Percentiles rank a stretch among this genome's conserved stretches.
phyloP scores from a whole-genome alignment of 2,797 vertebrate species.

The Poecilia velifera region DNA sequence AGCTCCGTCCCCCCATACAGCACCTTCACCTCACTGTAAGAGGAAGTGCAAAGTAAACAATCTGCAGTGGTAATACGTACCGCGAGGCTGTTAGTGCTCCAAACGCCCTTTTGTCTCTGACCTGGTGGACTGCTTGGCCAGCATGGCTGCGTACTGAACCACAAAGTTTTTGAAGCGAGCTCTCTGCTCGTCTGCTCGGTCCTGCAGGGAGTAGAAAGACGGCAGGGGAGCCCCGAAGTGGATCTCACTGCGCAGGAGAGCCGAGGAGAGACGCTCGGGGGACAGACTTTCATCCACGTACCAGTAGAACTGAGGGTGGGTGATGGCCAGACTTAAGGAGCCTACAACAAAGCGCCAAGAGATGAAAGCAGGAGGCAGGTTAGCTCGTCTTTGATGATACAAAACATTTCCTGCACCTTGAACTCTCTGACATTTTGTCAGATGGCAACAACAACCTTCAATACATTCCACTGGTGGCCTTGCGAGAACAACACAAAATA shows the following conservation, averaged over 20 bases:
- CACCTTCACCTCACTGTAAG: slow-evolving; percentile 92
- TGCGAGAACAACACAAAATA: not conserved
- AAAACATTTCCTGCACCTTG: not conserved
- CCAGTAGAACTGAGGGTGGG: slow-evolving; percentile 99
- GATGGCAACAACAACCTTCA: no score
- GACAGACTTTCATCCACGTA: slow-evolving; percentile 95
- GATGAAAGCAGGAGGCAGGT: slow-evolving; percentile 19
- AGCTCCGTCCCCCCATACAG: slow-evolving; percentile 95
- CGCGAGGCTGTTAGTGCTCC: not conserved
- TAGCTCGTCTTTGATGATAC: not conserved
- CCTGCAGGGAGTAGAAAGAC: slow-evolving; percentile 92
- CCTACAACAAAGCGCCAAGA: slow-evolving; percentile 74
- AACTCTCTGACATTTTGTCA: not conserved
- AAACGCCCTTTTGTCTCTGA: slow-evolving; percentile 58
- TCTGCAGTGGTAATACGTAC: not conserved
- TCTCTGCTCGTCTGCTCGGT: slow-evolving; percentile 91
- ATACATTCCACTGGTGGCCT: not conserved
- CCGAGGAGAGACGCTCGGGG: slow-evolving; percentile 89
- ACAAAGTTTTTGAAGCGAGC: slow-evolving; percentile 92
- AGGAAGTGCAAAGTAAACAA: not conserved
- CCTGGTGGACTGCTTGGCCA: slow-evolving; percentile 97
- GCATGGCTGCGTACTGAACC: slow-evolving; percentile 90
- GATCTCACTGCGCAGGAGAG: slow-evolving; percentile 93
- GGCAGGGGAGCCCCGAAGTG: slow-evolving; percentile 95
- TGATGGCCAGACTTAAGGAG: slow-evolving; percentile 94